phyloP scores from a whole-genome alignment of 2,113 vertebrate genomes.

The Chitala chitala region DNA sequence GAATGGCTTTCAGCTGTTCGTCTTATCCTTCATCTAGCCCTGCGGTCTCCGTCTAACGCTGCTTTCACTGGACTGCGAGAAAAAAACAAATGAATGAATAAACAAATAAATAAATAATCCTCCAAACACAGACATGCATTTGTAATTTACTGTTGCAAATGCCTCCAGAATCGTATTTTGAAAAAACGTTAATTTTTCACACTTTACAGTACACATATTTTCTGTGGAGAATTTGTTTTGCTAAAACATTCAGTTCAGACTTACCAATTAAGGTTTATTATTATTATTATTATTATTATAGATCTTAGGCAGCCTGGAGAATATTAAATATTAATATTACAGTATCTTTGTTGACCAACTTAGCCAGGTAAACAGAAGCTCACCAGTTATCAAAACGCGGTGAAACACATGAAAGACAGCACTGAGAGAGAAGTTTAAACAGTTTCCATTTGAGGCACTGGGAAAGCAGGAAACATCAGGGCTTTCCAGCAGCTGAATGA shows the following conservation, averaged over 20 bases:
- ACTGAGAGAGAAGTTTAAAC: conserved; percentile 5
- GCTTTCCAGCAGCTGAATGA: conserved; percentile 5
- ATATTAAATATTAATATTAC: background rate
- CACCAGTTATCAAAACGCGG: too few relatives aligned
- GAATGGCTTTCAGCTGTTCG: background rate
- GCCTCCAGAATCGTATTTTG: background rate
- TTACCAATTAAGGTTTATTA: conserved; percentile 1
- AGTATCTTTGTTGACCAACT: conserved; percentile 4
- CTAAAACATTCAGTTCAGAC: background rate
- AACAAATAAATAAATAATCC: too few relatives aligned
- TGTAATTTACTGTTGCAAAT: conserved; percentile 7
- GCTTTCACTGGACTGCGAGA: background rate
- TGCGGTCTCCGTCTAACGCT: background rate
- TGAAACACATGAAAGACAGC: too few relatives aligned
- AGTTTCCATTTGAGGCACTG: background rate
- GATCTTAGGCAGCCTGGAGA: background rate
- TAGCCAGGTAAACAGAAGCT: too few relatives aligned
- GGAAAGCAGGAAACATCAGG: conserved; percentile 8
- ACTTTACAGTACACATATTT: background rate
- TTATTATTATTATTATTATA: background rate
- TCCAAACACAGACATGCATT: background rate
- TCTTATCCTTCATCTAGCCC: background rate
- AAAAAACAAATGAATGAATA: too few relatives aligned
- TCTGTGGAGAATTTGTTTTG: background rate
- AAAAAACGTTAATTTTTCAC: conserved; percentile 12